These are phyloP conservation scores for Schizotus pectinicornis DNA, from an alignment of 2,888 invertebrate genomes.

Conservation along the genomic window DNA sequence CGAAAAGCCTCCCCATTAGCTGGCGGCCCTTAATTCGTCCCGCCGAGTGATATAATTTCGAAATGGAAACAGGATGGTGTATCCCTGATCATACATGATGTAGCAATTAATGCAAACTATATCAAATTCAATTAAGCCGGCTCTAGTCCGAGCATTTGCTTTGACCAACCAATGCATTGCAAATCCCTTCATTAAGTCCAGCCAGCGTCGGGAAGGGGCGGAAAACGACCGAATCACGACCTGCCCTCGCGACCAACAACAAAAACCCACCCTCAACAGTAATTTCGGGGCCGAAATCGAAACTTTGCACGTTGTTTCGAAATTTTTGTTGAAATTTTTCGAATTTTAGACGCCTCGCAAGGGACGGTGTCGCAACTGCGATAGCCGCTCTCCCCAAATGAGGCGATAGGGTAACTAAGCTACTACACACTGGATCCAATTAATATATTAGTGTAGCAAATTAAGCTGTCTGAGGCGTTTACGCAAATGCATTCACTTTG, in stretches of 20 bases:
- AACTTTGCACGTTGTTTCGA: too few relatives aligned
- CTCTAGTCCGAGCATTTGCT: constrained; percentile 47
- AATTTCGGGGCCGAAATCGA: constrained; percentile 1
- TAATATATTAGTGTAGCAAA: constrained; percentile 48
- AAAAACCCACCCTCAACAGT: too few relatives aligned
- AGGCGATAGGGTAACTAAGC: constrained; percentile 20
- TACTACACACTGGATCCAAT: constrained; percentile 26
- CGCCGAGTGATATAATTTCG: constrained; percentile 41
- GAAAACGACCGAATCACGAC: not conserved
- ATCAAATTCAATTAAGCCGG: constrained; percentile 52
- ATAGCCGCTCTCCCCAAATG: constrained; percentile 23
- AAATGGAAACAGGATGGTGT: constrained; percentile 47
- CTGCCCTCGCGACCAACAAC: too few relatives aligned
- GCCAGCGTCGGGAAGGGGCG: not conserved
- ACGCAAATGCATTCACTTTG: constrained; percentile 47
- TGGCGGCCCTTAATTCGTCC: constrained; percentile 11
- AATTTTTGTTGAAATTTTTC: not conserved
- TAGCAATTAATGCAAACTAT: constrained; percentile 54
- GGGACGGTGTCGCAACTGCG: constrained; percentile 5
- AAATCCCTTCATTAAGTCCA: constrained; percentile 47
- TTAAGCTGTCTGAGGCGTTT: constrained; percentile 51
- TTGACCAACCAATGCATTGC: constrained; percentile 51
- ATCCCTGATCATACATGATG: constrained; percentile 51
- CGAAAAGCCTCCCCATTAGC: constrained; percentile 36
- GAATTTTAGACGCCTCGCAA: not conserved